Base-by-base conservation (phyloP, 2,888 invertebrate species). In the Noctua comes region DNA sequence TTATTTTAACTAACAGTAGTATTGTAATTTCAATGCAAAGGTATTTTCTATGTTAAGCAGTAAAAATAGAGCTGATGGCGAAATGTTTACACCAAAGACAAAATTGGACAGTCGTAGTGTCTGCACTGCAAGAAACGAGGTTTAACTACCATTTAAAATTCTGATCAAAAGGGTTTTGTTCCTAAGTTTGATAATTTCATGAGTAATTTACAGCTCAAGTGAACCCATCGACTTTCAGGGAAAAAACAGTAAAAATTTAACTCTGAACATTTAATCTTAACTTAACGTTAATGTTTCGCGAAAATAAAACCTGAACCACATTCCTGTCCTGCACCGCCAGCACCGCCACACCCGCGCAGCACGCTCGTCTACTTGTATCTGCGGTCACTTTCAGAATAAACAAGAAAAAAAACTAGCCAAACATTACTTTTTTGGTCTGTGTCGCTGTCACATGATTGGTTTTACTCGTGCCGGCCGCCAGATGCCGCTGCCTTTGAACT, bases 361-460 rank as follows among this genome's bases (percentile, higher is more conserved):
- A 77, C 83, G 64, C 70, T 77, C 68, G 57, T 73, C 79, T 83
- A 84, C 83, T 88, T 88, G 74, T 84, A 83, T 79, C 87, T 76
- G 78, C 68, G 84, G 84, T 81, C 83, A 84, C 69, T 83, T 83
- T 80, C 83, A 84, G 78, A 86, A 88, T 69, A 84, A 88, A 88
- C 85, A 85, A 51, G 81, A 85, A 51, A 79, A 83, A 88, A 83
- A 84, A 36, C 54, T 83, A 79, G 83, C 65, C 79, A 86, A 88
- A 90, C 89, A 90, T 84, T 87, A 83, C 85, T 91, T 89, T 89
- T 84, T 86, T 88, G 82, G 79, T 90, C 87, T 88, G 86, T 90
- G 93, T 88, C 91, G 89, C 94, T 94, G 95, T 95, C 95, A 94
- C 94, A 92, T 93, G 94, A 95, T 95, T 95, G 95, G 95, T 93